phyloP scores from a whole-genome alignment of 2,888 invertebrate genomes.

The Meghimatium bilineatum region DNA sequence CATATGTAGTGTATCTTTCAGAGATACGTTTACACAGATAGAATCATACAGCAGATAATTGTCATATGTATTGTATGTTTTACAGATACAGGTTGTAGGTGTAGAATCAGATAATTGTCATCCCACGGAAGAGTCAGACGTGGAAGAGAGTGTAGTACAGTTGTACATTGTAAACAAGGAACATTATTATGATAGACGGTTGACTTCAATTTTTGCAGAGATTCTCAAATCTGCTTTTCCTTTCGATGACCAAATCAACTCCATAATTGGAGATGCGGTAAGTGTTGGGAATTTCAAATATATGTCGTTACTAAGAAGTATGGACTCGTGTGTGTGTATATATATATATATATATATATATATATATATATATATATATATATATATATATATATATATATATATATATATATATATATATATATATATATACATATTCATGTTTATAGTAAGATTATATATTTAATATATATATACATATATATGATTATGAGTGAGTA shows the following conservation, averaged over 20 bases:
- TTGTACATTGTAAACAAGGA: conserved; percentile 62
- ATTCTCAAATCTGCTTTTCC: conserved; percentile 58
- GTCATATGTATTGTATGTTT: too few relatives aligned
- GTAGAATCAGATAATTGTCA: conserved; percentile 46
- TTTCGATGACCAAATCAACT: conserved; percentile 28
- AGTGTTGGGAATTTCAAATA: not conserved
- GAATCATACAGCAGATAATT: too few relatives aligned
- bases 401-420: too few relatives aligned
- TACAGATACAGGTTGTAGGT: conserved; percentile 48
- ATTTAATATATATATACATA: too few relatives aligned
- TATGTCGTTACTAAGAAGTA: too few relatives aligned
- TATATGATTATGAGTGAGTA: too few relatives aligned
- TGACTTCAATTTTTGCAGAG: conserved; percentile 59
- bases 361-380: not conserved
- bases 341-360: conserved; percentile 1
- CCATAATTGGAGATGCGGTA: conserved; percentile 21
- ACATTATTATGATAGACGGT: conserved; percentile 58
- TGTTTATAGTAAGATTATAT: too few relatives aligned
- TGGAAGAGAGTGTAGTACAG: conserved; percentile 54
- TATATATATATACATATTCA: too few relatives aligned
- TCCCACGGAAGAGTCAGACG: conserved; percentile 17
- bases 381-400: too few relatives aligned
- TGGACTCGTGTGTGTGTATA: conserved; percentile 1
- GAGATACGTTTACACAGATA: too few relatives aligned
- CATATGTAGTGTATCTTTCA: too few relatives aligned